Conservation (phyloP, 2,888 invertebrate species). For the Clostera curtula region DNA sequence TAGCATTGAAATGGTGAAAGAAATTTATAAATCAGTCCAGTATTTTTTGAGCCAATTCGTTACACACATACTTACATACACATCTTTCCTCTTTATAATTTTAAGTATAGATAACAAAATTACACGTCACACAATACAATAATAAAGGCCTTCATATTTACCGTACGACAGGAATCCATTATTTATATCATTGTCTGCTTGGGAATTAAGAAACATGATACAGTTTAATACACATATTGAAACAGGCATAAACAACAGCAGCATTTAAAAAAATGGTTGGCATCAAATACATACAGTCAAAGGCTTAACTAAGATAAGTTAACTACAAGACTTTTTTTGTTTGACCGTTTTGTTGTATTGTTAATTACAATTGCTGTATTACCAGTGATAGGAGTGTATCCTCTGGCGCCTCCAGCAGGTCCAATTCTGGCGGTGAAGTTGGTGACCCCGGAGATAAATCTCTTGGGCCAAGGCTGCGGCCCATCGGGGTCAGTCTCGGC, state of each 20-base stretch:
- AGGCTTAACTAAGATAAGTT: too few species aligned
- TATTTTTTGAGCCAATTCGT: too few species aligned
- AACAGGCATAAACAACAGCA: too few species aligned
- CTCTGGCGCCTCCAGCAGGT: constrained; percentile 86
- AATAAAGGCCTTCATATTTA: constrained; percentile 9
- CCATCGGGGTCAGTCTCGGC: constrained; percentile 77
- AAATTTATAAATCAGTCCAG: too few species aligned
- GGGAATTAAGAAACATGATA: constrained; percentile 25
- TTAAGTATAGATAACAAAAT: not conserved
- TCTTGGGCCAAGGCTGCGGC: constrained; percentile 80
- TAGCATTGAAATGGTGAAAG: too few species aligned
- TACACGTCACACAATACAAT: not conserved
- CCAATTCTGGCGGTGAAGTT: constrained; percentile 86
- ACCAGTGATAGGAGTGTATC: constrained; percentile 88
- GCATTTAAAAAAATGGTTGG: too few species aligned
- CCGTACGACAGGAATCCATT: constrained; percentile 42
- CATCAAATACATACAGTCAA: too few species aligned
- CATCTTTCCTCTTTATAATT: not conserved
- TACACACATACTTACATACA: too few species aligned
- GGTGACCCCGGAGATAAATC: constrained; percentile 76
- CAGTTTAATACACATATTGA: too few species aligned
- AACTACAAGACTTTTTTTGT: too few species aligned
- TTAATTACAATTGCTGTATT: too few species aligned
- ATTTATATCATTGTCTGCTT: constrained; percentile 61
- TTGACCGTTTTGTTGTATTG: too few species aligned